Base-by-base conservation (phyloP, 2,797 vertebrate species). In the Falco columbarius region DNA sequence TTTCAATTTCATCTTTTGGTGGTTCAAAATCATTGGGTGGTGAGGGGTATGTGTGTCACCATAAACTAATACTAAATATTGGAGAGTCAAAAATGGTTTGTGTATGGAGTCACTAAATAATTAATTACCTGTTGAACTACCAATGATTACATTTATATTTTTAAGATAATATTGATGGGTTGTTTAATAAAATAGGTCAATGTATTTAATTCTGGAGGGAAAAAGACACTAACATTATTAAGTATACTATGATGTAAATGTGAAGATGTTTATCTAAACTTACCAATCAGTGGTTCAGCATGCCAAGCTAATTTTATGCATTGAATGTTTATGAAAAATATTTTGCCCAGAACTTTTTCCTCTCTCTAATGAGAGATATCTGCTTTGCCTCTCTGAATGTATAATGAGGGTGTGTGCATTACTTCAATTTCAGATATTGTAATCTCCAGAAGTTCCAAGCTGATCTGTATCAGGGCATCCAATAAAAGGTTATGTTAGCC, bases 401-500 rank as follows among this genome's bases (percentile, higher is more conserved):
- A 6, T 54, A 23, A 36, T 8, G 20, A 19, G 4, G 4, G 5
- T 8, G 30, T 8, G 7, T n/a, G 36, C 58, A 58, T 91, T 55
- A 36, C 13, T 62, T 72, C 7, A n/a, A 3, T 56, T 59, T n/a
- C 47, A 75, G 12, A 29, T 52, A 14, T 0, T 54, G 10, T 38
- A 12, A 23, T 36, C 27, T 65, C 21, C 19, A 26, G 11, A 51
- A 68, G 4, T n/a, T 83, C 15, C 23, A 22, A 9, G 17, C 1
- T 54, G 8, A 4, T 67, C 85, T n/a, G 2, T 82, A 19, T 68
- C 34, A 55, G n/a, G 24, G 27, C 19, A 59, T 22, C 7, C 24
- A 40, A 16, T 0, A 58, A 21, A 62, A 51, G 7, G 23, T 34
- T 77, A 1, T 0, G 0, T 16, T 74, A n/a, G 2, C 13, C 6